A percentile compares a stretch with the other conserved stretches of the same genome.
phyloP scores from a whole-genome alignment of 2,113 vertebrate species.

The Oryzias javanicus region DNA sequence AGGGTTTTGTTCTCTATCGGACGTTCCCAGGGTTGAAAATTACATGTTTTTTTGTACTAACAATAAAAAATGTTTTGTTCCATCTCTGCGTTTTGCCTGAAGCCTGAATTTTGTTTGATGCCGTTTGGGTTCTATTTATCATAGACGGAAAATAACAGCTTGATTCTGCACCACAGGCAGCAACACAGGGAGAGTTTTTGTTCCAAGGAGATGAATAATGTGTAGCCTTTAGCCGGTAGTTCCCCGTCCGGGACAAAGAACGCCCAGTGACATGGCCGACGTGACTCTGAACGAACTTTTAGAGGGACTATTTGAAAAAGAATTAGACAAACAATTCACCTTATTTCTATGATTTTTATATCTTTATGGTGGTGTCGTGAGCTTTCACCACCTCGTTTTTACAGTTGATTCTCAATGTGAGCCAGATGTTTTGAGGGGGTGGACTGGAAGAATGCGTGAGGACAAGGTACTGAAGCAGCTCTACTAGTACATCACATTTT shows the following conservation, averaged over 20 bases:
- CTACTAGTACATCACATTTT: too few relatives aligned
- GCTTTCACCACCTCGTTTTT: slow-evolving; percentile 33
- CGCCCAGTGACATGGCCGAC: too few relatives aligned
- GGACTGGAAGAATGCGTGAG: neutral
- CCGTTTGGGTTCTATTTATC: too few relatives aligned
- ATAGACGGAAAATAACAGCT: too few relatives aligned
- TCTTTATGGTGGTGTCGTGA: slow-evolving; percentile 28
- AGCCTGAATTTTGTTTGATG: slow-evolving; percentile 33
- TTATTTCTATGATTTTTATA: neutral
- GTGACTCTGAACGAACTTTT: too few relatives aligned
- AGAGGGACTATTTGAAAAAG: too few relatives aligned
- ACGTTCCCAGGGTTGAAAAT: slow-evolving; percentile 32
- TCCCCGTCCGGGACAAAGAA: too few relatives aligned
- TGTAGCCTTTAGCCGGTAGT: too few relatives aligned
- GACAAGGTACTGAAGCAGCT: neutral
- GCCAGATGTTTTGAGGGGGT: slow-evolving; percentile 22
- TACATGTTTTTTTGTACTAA: slow-evolving; percentile 15
- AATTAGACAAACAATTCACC: too few relatives aligned
- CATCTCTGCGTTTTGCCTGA: slow-evolving; percentile 16
- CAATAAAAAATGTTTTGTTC: slow-evolving; percentile 40
- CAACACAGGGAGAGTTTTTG: too few relatives aligned
- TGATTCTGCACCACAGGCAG: too few relatives aligned
- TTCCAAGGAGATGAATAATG: too few relatives aligned
- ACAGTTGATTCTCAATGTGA: slow-evolving; percentile 19
- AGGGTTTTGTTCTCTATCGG: slow-evolving; percentile 24